These are phyloP conservation scores for Neuroterus valhalla DNA, from an alignment of 1,140 invertebrate species.

Conservation along the genomic window DNA sequence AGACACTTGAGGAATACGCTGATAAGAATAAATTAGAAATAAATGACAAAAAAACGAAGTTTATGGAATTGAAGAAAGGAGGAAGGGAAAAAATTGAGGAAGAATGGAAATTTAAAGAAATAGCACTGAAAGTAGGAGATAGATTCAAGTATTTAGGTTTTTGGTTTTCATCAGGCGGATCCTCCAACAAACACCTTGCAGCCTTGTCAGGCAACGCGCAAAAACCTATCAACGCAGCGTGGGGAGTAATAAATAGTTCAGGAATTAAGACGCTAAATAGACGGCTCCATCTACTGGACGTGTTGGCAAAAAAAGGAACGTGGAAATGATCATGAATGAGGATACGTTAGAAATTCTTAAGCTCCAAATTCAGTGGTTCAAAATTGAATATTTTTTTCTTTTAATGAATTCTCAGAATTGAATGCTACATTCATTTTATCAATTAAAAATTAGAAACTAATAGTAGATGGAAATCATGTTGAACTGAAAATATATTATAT, in stretches of 20 bases:
- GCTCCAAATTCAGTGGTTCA: too few species aligned
- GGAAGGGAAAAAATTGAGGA: not conserved
- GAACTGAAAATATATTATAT: too few species aligned
- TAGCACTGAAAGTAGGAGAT: conserved; percentile 20
- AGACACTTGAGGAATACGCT: conserved; percentile 6
- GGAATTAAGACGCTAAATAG: not conserved
- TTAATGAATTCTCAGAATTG: too few species aligned
- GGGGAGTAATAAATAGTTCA: conserved; percentile 23
- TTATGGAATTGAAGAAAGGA: not conserved
- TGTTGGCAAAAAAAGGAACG: conserved; percentile 26
- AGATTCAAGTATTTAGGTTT: conserved; percentile 31
- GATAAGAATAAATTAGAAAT: conserved; percentile 10
- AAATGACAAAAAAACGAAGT: conserved; percentile 24
- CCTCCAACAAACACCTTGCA: not conserved
- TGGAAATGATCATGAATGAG: too few species aligned
- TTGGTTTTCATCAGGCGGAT: not conserved
- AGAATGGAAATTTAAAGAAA: not conserved
- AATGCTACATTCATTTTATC: too few species aligned
- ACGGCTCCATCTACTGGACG: conserved; percentile 13
- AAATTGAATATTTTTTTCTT: too few species aligned
- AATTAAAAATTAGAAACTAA: too few species aligned
- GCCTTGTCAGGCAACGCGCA: not conserved
- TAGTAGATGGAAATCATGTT: too few species aligned
- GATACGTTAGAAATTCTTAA: too few species aligned
- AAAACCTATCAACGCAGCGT: conserved; percentile 4